A percentile compares a stretch with the other conserved stretches of the same genome.
Conservation (phyloP, 2,797 vertebrate genomes). For the Propithecus perrieri region DNA sequence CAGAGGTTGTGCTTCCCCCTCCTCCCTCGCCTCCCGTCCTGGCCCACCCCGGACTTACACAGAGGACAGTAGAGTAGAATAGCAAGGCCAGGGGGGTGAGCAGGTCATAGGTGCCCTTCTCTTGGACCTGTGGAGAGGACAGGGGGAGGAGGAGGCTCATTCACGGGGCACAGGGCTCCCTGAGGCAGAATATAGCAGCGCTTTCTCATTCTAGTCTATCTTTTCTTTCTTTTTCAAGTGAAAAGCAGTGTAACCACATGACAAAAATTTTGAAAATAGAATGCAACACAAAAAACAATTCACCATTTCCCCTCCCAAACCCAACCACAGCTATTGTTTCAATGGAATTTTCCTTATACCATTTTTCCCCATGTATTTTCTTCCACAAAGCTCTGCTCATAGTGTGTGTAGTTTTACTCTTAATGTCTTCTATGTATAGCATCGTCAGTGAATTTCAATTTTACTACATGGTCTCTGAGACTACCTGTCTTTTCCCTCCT, state of each 20-base stretch:
- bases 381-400: background rate
- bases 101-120: conserved; percentile 93
- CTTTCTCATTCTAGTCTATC: background rate
- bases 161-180: too few relatives aligned
- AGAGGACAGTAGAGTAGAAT: conserved; percentile 94
- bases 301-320: background rate
- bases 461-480: background rate
- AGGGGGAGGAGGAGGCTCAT: background rate
- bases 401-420: background rate
- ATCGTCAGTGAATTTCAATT: background rate
- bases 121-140: conserved; percentile 89
- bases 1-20: rapidly evolving
- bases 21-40: background rate
- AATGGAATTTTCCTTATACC: background rate
- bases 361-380: background rate
- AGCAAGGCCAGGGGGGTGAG: conserved; percentile 94
- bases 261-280: background rate
- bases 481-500: background rate
- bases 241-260: background rate
- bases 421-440: background rate
- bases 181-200: background rate
- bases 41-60: conserved; percentile 85
- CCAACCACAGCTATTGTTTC: background rate
- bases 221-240: background rate
- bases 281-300: background rate